Percentiles rank a stretch among this genome's conserved stretches.
These are phyloP conservation scores for Hypotaenidia okinawae DNA, from an alignment of 2,797 vertebrate species.

Conservation along the genomic window DNA sequence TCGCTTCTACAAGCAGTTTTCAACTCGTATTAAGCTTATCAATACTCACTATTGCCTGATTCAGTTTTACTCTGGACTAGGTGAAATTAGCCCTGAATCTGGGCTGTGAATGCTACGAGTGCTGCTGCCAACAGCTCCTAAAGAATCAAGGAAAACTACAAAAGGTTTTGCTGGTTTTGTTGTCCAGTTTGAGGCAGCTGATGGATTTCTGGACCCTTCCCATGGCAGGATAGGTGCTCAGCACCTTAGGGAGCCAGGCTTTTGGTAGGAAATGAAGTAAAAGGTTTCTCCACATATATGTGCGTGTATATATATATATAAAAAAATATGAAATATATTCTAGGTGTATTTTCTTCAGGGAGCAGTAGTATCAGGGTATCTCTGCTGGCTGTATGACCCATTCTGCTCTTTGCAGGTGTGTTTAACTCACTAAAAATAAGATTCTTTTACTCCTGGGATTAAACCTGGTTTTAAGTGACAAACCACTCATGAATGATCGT, in stretches of 20 bases:
- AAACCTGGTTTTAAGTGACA: not conserved
- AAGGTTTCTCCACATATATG: fast-evolving
- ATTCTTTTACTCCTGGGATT: fast-evolving
- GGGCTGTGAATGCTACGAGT: not conserved
- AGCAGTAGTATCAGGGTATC: not conserved
- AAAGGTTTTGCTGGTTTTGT: not conserved
- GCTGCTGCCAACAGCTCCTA: fast-evolving
- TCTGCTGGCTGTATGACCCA: not conserved
- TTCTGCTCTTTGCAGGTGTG: not conserved
- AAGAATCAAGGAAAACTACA: not conserved
- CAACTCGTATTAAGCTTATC: not conserved
- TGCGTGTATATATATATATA: too few species aligned
- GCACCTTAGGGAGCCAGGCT: not conserved
- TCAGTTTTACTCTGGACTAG: not conserved
- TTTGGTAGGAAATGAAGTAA: not conserved
- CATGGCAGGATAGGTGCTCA: not conserved
- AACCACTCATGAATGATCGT: not conserved
- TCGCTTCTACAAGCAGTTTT: fast-evolving
- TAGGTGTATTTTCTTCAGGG: not conserved
- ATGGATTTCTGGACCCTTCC: not conserved
- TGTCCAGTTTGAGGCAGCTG: not conserved
- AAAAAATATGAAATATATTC: too few species aligned
- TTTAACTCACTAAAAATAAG: not conserved
- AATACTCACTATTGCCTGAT: not conserved
- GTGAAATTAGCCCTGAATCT: not conserved